phyloP scores from a whole-genome alignment of 2,797 vertebrate species.

The Ctenopoma kingsleyae region DNA sequence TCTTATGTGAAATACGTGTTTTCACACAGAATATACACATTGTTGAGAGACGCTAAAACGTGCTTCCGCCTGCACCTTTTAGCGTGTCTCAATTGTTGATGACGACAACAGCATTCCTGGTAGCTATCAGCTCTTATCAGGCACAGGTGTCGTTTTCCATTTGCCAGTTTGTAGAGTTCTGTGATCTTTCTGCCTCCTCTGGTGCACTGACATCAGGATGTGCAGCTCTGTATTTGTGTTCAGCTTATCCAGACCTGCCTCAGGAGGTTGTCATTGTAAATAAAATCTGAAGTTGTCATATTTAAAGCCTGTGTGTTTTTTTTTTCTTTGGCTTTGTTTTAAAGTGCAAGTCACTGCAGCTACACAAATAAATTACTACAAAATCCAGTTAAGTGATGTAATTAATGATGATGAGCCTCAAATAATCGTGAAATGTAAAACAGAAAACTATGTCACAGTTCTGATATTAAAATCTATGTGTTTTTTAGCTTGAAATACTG shows the following conservation, averaged over 20 bases:
- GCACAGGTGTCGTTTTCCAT: slow-evolving; percentile 40
- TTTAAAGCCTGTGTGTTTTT: not conserved
- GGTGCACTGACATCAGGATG: slow-evolving; percentile 17
- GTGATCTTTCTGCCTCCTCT: slow-evolving; percentile 17
- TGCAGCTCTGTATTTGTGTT: slow-evolving; percentile 4
- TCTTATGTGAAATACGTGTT: too few species aligned
- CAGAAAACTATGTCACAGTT: not conserved
- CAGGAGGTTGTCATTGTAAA: slow-evolving; percentile 13
- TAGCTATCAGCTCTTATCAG: slow-evolving; percentile 38
- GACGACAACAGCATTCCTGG: slow-evolving; percentile 45
- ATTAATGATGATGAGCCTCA: not conserved
- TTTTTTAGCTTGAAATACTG: not conserved
- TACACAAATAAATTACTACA: not conserved
- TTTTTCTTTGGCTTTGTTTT: not conserved
- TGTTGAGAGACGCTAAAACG: slow-evolving; percentile 9
- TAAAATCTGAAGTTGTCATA: not conserved
- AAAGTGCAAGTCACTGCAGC: not conserved
- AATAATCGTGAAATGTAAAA: not conserved
- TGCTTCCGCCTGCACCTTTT: slow-evolving; percentile 3
- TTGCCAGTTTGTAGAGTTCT: slow-evolving; percentile 36
- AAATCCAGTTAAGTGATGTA: not conserved
- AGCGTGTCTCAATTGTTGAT: not conserved
- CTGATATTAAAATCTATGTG: not conserved
- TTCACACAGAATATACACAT: not conserved
- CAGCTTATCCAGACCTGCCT: slow-evolving; percentile 23